Evolutionary conservation across 2,113 vertebrate species (phyloP).

Genomic region (Microcebus murinus): DNA sequence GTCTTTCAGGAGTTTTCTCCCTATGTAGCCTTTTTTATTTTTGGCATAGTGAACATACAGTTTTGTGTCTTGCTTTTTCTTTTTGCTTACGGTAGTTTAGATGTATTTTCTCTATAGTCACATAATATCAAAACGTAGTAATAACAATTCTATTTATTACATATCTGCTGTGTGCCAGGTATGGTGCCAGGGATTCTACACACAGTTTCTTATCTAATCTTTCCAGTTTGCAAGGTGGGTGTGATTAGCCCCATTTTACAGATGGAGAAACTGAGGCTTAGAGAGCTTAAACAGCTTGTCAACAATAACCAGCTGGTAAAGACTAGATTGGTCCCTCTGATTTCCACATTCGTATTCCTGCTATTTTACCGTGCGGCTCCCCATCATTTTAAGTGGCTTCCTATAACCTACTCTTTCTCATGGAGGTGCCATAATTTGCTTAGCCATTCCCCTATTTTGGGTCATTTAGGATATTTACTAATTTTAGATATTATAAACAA

Average conservation of each 20-base stretch:
- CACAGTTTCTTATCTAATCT: not conserved
- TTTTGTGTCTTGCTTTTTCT: not conserved
- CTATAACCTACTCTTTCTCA: not conserved
- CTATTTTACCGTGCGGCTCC: not conserved
- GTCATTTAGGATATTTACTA: slow-evolving; percentile 44
- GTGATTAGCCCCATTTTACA: not conserved
- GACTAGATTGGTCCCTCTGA: not conserved
- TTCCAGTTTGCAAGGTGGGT: not conserved
- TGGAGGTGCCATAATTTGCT: not conserved
- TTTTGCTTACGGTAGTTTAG: not conserved
- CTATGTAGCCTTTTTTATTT: not conserved
- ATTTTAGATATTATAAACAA: slow-evolving; percentile 66
- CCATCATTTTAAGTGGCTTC: not conserved
- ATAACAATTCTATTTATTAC: not conserved
- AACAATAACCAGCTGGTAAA: not conserved
- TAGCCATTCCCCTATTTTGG: slow-evolving; percentile 2
- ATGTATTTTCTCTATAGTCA: not conserved
- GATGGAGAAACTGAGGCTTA: slow-evolving; percentile 4
- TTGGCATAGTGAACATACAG: not conserved
- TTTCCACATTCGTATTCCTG: not conserved
- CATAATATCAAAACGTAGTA: not conserved
- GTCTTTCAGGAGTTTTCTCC: not conserved
- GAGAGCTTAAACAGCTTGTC: not conserved
- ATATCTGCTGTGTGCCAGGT: not conserved
- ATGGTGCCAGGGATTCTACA: no score